These are phyloP conservation scores for Diadegma fenestrale DNA, from an alignment of 2,888 invertebrate genomes.

Conservation along the genomic window DNA sequence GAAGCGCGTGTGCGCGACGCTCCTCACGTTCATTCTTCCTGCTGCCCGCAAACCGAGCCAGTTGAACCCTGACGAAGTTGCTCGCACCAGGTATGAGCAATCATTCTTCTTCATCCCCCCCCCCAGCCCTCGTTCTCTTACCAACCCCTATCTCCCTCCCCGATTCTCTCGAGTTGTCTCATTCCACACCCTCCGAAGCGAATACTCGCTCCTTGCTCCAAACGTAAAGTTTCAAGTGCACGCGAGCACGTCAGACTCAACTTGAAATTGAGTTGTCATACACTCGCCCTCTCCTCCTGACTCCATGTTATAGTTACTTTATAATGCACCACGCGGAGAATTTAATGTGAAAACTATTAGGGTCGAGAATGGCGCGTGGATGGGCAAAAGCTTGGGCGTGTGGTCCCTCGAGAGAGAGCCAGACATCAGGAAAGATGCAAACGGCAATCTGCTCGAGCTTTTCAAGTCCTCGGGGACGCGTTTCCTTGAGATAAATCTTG, in stretches of 20 bases:
- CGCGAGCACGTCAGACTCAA: slow-evolving; percentile 83
- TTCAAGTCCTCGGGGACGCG: neutral
- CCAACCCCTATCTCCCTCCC: slow-evolving; percentile 5
- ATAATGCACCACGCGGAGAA: slow-evolving; percentile 75
- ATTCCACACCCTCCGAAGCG: neutral
- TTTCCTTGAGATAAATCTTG: neutral
- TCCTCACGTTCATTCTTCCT: too few species aligned
- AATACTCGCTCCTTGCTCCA: slow-evolving; percentile 12
- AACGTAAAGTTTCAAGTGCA: slow-evolving; percentile 80
- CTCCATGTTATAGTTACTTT: slow-evolving; percentile 80
- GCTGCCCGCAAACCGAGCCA: too few species aligned
- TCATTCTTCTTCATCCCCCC: slow-evolving; percentile 26
- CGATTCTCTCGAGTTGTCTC: slow-evolving; percentile 15
- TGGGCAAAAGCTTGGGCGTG: neutral
- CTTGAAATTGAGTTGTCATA: slow-evolving; percentile 85
- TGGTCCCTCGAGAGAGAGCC: neutral
- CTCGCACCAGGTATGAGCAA: slow-evolving; percentile 34
- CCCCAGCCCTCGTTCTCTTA: slow-evolving; percentile 16
- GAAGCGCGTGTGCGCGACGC: slow-evolving; percentile 22
- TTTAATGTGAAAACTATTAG: slow-evolving; percentile 81
- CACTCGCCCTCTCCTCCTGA: slow-evolving; percentile 71
- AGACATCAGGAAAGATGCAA: neutral
- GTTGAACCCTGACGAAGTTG: slow-evolving; percentile 5
- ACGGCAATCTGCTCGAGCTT: neutral
- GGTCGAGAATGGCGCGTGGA: slow-evolving; percentile 53